phyloP scores from a whole-genome alignment of 1,140 invertebrate species.

The Phymorhynchus buccinoides region DNA sequence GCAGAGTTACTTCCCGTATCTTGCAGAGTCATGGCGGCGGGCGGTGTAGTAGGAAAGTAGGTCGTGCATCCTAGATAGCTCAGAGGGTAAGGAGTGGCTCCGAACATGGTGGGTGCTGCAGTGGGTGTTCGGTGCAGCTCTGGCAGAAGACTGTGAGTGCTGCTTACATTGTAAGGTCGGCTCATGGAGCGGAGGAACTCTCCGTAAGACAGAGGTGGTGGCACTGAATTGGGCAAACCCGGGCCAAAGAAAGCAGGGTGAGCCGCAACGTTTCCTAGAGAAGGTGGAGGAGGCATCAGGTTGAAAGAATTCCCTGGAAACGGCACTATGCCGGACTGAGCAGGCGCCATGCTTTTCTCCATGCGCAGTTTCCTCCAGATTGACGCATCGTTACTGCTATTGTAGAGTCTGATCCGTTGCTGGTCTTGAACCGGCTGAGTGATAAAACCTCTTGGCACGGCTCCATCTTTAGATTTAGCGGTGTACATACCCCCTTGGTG shows the following conservation, averaged over 20 bases:
- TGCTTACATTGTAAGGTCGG: constrained; percentile 49
- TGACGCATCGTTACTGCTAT: background rate
- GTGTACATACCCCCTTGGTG: background rate
- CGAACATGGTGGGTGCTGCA: background rate
- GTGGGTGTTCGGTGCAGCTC: background rate
- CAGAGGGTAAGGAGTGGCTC: background rate
- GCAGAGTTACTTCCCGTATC: background rate
- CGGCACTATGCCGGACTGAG: background rate
- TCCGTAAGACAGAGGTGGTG: constrained; percentile 49
- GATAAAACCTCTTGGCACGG: background rate
- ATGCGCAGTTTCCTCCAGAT: background rate
- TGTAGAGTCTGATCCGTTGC: background rate
- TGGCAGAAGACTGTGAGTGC: constrained; percentile 9
- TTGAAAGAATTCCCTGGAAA: background rate
- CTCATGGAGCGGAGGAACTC: constrained; percentile 57
- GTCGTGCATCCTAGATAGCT: background rate
- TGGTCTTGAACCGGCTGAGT: background rate
- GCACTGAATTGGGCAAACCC: constrained; percentile 13
- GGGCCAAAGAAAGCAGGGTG: constrained; percentile 27
- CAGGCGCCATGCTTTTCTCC: background rate
- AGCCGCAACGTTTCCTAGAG: background rate
- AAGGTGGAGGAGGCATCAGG: background rate
- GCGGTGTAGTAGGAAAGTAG: background rate
- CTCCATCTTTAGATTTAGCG: background rate
- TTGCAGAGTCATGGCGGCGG: background rate